Percentiles rank a stretch among this genome's conserved stretches.
Evolutionary conservation across 2,888 invertebrate species (phyloP).

Genomic region (Lasioglossum calceatum): DNA sequence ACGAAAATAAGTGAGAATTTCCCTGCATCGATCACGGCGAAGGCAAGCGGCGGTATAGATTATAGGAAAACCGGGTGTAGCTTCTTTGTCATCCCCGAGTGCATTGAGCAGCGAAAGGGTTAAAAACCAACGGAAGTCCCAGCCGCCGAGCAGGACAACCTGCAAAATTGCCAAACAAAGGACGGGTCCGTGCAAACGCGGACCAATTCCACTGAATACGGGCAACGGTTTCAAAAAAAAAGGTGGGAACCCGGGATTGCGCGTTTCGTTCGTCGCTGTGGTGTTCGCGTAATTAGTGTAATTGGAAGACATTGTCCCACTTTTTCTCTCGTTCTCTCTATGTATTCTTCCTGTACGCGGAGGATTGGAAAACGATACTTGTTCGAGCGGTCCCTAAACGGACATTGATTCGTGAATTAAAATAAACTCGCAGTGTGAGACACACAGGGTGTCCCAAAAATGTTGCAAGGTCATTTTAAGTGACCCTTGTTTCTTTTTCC

Average conservation of each 20-base stretch:
- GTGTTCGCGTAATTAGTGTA: constrained; percentile 20
- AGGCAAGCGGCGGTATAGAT: not conserved
- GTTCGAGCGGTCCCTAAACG: not conserved
- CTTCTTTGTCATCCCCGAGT: not conserved
- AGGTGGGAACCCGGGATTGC: not conserved
- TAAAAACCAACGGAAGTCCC: constrained; percentile 7
- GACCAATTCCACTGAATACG: constrained; percentile 20
- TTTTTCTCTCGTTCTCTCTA: not conserved
- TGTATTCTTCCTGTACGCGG: not conserved
- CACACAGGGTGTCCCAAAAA: too few species aligned
- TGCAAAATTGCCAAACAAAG: constrained; percentile 21
- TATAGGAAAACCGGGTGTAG: not conserved
- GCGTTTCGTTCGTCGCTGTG: not conserved
- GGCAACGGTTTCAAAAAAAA: constrained; percentile 11
- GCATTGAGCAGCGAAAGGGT: not conserved
- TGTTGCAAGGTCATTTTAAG: too few species aligned
- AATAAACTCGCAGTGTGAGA: not conserved
- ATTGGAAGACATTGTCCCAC: constrained; percentile 22
- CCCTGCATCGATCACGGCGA: not conserved
- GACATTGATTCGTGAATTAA: not conserved
- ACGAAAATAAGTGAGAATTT: not conserved
- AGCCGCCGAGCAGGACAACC: not conserved
- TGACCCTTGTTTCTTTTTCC: too few species aligned
- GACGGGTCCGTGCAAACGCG: constrained; percentile 5
- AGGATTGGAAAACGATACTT: constrained; percentile 1